Evolutionary conservation across 2,113 vertebrate species (phyloP), one percentile per base, ranked within the genome.

Genomic region (Kobus ellipsiprymnus): DNA sequence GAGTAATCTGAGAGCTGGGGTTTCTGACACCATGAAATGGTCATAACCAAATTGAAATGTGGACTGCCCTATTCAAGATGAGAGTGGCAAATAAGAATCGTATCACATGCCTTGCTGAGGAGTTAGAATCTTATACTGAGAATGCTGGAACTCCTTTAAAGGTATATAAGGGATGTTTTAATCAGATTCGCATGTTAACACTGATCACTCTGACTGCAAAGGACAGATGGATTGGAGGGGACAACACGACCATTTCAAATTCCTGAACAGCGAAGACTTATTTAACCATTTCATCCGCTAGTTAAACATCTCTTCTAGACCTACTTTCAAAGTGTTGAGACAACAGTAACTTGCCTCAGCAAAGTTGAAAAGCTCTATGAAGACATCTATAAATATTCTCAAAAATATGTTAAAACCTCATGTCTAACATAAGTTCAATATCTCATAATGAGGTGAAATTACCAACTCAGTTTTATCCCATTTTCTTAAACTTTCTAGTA

Each of bases 401-500:
- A 16, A 74, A 93, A 62, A 30, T 81, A 74, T 50, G 46, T 67
- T 52, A 29, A 95, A 86, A 92, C 50, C 48, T 93, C 77, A 55
- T 10, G 15, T 82, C 27, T 92, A 59, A 83, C 6, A 54, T 78
- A 78, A 94, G 23, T 40, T 90, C 59, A 62, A 33, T 86, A 48
- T 71, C 36, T 87, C 48, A 86, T 11, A n/a, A 55, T 64, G 71
- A 87, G 78, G 62, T 59, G 46, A 81, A 80, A 93, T 90, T 54
- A 89, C 25, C 29, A 89, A 19, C 40, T 30, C 23, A 74, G 19
- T 78, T 64, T 84, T 90, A 77, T 29, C 11, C 6, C 44, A 30
- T 48, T 78, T 59, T 90, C 80, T 81, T 77, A 54, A 92, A 90
- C 86, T 94, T 96, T 62, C 78, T 87, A 90, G 91, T 98, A 95